These are phyloP conservation scores for Acanthacorydalis orientalis DNA, from an alignment of 2,888 invertebrate species.

Conservation along the genomic window DNA sequence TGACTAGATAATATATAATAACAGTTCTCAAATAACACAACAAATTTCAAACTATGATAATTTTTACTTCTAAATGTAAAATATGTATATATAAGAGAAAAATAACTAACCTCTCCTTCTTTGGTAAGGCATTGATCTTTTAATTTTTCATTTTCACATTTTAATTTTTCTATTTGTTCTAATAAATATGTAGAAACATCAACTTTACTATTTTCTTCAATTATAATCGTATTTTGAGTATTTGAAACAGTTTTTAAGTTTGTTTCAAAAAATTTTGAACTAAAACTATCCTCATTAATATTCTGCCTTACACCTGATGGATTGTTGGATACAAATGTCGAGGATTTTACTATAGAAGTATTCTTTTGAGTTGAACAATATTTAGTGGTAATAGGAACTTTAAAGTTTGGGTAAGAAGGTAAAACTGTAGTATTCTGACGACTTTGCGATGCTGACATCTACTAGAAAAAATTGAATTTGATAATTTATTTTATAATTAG, in stretches of 20 bases:
- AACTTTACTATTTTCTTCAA: background rate
- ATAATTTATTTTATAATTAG: background rate
- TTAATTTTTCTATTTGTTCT: background rate
- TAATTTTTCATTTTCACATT: slow-evolving; percentile 3
- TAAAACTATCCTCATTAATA: background rate
- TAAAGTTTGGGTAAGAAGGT: background rate
- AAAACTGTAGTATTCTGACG: background rate
- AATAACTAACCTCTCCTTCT: slow-evolving; percentile 2
- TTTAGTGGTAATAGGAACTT: background rate
- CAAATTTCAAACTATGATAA: no score
- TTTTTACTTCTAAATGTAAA: no score
- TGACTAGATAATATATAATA: no score
- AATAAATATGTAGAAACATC: background rate
- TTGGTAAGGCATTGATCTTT: slow-evolving; percentile 1
- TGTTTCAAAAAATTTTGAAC: no score
- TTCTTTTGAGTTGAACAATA: background rate
- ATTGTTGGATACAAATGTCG: no score
- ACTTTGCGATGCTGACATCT: background rate
- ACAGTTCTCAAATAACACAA: no score
- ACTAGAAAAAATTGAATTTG: background rate
- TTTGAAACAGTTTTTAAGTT: background rate
- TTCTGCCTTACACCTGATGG: background rate
- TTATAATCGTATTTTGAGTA: background rate
- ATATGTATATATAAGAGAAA: no score
- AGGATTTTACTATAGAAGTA: background rate